Evolutionary conservation across 2,888 invertebrate species (phyloP).

Genomic region (Agonopterix alstromeriana): DNA sequence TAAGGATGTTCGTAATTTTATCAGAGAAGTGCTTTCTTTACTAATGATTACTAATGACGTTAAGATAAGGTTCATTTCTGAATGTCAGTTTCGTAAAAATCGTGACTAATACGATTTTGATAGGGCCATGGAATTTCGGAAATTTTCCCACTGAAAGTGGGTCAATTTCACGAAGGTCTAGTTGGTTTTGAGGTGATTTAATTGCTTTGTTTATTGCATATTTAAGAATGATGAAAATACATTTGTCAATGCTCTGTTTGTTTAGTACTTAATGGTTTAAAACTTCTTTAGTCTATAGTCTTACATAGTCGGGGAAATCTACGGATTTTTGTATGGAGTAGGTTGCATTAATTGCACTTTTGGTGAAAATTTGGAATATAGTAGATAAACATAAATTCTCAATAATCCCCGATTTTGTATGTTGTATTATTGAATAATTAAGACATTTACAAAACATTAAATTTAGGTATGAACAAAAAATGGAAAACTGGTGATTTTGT

Average conservation of each 20-base stretch:
- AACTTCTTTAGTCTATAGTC: no score
- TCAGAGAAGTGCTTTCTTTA: conserved; percentile 36
- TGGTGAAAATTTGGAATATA: no score
- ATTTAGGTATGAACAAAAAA: no score
- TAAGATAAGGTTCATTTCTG: conserved; percentile 32
- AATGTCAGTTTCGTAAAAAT: conserved; percentile 13
- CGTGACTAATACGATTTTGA: conserved; percentile 45
- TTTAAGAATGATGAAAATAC: background rate
- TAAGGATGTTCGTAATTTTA: conserved; percentile 20
- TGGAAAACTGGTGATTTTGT: no score
- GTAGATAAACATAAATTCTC: no score
- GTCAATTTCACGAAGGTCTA: conserved; percentile 16
- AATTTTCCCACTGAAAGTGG: conserved; percentile 6
- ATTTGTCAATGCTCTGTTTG: background rate
- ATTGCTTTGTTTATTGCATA: conserved; percentile 9
- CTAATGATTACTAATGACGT: conserved; percentile 44
- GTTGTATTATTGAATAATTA: no score
- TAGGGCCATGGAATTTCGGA: conserved; percentile 25
- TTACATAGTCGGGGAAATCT: no score
- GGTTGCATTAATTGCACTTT: no score
- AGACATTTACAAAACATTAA: no score
- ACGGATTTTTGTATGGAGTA: no score
- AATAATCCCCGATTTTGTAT: no score
- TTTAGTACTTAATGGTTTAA: background rate
- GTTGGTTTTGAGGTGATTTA: conserved; percentile 1